Base-by-base conservation (phyloP, 1,140 invertebrate genomes). In the Meteorus sp. region DNA sequence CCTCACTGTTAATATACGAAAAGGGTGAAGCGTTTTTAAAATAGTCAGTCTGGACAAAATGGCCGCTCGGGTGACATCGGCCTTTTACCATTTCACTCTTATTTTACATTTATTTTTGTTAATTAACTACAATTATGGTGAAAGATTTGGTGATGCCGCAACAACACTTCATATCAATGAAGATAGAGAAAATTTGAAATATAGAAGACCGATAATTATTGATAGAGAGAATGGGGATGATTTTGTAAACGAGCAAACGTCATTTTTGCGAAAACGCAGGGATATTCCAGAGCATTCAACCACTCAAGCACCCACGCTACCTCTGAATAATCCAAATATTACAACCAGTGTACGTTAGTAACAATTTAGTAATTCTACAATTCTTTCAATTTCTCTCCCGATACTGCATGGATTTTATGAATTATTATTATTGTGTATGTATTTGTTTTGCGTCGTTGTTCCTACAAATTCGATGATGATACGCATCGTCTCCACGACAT, bases 21-120 rank as follows among this genome's bases (percentile, higher is more conserved):
- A 11, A 41, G n/a, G 8, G 6, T 35, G 11, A n/a, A 31, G 15
- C 23, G 20, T 13, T 41, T 41, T 17, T 47, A 58, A 58, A 53
- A 64, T 60, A 72, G 62, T 71, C 62, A 74, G 72, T 74, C 54
- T 66, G 54, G 61, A 71, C 75, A 78, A 78, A 71, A 78, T 78
- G 78, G 76, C 76, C 65, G 78, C 70, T 63, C 70, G 74, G 71
- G 56, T 58, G 65, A 73, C 62, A 61, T 71, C 72, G 69, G 67
- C 61, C 44, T 55, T 68, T 29, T 70, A 65, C 63, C 70, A 67
- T 22, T 58, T 62, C 33, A 64, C 67, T 25, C 43, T 74, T 54
- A 58, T 69, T 41, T 66, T 74, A 19, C 60, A 72, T 58, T 41
- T 76, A 39, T 64, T 71, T 35, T 37, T 73, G 48, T 61, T 73